Evolutionary conservation across 1,140 invertebrate genomes (phyloP).

Genomic region (Lordiphosa mommai): DNA sequence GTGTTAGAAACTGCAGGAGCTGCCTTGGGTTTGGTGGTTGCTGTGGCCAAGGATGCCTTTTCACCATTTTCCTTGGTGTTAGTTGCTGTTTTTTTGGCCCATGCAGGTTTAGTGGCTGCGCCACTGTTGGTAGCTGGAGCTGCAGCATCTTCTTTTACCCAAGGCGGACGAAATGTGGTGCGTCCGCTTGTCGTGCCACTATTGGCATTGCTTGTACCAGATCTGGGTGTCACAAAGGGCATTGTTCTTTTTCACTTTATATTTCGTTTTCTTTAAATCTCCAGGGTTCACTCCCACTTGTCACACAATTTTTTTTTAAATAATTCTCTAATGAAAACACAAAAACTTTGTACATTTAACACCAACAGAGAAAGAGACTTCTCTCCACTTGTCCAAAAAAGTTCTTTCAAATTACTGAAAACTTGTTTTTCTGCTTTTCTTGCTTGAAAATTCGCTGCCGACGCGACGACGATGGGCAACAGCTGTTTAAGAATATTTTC

Average conservation of each 20-base stretch:
- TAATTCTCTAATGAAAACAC: constrained; percentile 75
- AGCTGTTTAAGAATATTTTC: constrained; percentile 74
- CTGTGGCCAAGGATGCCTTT: constrained; percentile 25
- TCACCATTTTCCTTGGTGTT: constrained; percentile 72
- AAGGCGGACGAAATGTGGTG: constrained; percentile 88
- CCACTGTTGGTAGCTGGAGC: constrained; percentile 79
- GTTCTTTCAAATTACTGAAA: constrained; percentile 37
- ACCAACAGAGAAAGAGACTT: constrained; percentile 31
- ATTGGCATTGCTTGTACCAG: constrained; percentile 56
- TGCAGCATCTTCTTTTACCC: constrained; percentile 87
- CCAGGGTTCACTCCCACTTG: constrained; percentile 28
- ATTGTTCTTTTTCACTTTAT: constrained; percentile 33
- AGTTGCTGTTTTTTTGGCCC: constrained; percentile 81
- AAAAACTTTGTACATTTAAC: constrained; percentile 76
- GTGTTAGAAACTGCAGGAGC: constrained; percentile 11
- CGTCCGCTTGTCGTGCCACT: constrained; percentile 79
- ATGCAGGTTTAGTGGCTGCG: constrained; percentile 81
- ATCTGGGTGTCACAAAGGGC: constrained; percentile 71
- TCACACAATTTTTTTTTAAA: constrained; percentile 76
- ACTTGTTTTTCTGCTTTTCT: constrained; percentile 24
- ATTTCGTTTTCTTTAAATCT: constrained; percentile 30
- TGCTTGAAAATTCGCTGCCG: constrained; percentile 15
- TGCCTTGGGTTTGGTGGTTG: constrained; percentile 18
- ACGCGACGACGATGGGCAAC: constrained; percentile 66
- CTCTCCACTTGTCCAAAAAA: constrained; percentile 67